Conservation (phyloP, 2,797 vertebrate genomes). For the Dermochelys coriacea region DNA sequence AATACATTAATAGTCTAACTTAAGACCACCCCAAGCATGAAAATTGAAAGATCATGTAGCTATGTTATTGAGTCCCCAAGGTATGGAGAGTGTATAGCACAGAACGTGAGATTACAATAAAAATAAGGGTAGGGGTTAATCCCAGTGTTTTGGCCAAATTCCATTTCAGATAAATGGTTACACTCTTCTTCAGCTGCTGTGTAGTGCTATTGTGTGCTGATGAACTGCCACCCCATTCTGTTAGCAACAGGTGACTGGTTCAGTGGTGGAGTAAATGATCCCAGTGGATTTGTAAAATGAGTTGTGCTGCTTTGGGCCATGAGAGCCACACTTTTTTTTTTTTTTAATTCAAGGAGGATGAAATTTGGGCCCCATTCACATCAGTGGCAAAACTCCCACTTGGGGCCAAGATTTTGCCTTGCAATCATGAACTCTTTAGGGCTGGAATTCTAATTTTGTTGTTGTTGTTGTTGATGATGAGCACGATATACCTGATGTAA, state of each 20-base stretch:
- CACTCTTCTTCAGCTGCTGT: accelerated
- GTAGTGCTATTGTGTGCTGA: accelerated
- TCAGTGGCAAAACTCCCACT: too few relatives aligned
- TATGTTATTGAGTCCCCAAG: neutral
- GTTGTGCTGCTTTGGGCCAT: neutral
- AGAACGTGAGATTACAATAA: neutral
- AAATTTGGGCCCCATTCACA: too few relatives aligned
- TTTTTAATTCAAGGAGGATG: too few relatives aligned
- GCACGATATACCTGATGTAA: neutral
- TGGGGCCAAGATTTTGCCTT: neutral
- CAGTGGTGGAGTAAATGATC: accelerated
- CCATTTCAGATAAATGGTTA: accelerated
- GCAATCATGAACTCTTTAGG: accelerated
- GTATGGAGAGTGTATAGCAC: accelerated
- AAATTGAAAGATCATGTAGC: neutral
- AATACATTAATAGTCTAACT: neutral
- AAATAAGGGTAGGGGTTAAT: neutral
- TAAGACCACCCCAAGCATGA: neutral
- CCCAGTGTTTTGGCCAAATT: neutral
- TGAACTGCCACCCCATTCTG: accelerated
- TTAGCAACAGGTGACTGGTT: accelerated
- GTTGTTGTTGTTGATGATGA: accelerated
- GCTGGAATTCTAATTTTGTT: accelerated
- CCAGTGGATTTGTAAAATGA: neutral
- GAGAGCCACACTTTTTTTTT: too few relatives aligned